phyloP scores from a whole-genome alignment of 2,888 invertebrate genomes.

The Mellilla xanthometata region DNA sequence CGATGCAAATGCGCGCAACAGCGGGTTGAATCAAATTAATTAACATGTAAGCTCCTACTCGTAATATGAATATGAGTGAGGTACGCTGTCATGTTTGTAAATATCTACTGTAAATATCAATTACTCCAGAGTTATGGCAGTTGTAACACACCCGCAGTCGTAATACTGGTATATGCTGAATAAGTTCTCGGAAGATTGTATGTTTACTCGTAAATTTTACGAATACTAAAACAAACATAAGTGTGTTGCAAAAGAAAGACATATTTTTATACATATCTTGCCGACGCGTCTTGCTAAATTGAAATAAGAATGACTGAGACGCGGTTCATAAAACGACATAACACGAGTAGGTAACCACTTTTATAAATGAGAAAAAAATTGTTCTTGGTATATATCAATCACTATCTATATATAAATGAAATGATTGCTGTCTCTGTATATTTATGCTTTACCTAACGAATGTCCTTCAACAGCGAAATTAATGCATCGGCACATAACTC shows the following conservation, averaged over 20 bases:
- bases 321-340: too few relatives aligned
- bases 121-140: constrained; percentile 6
- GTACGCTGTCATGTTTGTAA: not conserved
- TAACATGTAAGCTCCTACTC: too few relatives aligned
- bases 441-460: not conserved
- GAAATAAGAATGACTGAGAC: too few relatives aligned
- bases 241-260: constrained; percentile 3
- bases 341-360: too few relatives aligned
- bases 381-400: too few relatives aligned
- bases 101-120: constrained; percentile 8
- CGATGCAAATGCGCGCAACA: constrained; percentile 2
- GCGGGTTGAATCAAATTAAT: constrained; percentile 10
- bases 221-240: constrained; percentile 20
- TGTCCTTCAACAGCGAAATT: constrained; percentile 6
- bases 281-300: too few relatives aligned
- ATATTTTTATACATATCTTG: not conserved
- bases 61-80: not conserved
- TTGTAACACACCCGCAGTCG: not conserved
- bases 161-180: constrained; percentile 2
- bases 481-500: constrained; percentile 20
- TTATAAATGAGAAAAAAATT: too few relatives aligned
- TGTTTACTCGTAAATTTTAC: constrained; percentile 17
- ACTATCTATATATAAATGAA: too few relatives aligned
- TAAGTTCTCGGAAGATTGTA: constrained; percentile 7
- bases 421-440: too few relatives aligned